These are phyloP conservation scores for Acanthurus tractus DNA, from an alignment of 2,797 vertebrate genomes.

Conservation along the genomic window DNA sequence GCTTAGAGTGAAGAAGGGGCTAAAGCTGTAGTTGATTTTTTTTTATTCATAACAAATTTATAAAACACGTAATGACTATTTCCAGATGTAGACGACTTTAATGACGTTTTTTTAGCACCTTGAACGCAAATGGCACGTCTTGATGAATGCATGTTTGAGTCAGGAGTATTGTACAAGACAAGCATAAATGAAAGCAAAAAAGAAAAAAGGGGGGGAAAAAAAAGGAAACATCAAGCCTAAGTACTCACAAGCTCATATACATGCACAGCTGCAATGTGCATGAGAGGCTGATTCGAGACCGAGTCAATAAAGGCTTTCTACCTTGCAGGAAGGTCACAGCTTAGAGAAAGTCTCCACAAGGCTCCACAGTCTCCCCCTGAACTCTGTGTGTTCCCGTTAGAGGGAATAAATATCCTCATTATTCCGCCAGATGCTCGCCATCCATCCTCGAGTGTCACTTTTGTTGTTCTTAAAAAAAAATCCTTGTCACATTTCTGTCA, in stretches of 20 bases:
- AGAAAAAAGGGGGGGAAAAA: no score
- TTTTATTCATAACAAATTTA: not conserved
- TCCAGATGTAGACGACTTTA: not conserved
- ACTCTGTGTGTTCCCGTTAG: conserved; percentile 69
- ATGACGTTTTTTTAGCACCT: not conserved
- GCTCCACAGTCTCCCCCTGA: conserved; percentile 59
- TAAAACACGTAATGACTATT: not conserved
- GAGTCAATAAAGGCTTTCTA: conserved; percentile 60
- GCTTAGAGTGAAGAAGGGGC: not conserved
- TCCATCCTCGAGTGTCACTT: conserved; percentile 60
- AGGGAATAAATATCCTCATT: conserved; percentile 79
- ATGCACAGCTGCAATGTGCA: conserved; percentile 26
- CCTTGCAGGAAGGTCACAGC: conserved; percentile 73
- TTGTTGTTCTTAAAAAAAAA: conserved; percentile 58
- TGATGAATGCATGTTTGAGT: not conserved
- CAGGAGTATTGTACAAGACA: not conserved
- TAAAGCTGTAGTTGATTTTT: not conserved
- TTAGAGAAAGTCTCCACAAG: conserved; percentile 55
- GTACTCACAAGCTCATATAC: conserved; percentile 34
- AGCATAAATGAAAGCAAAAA: not conserved
- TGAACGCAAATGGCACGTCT: not conserved
- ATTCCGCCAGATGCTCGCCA: conserved; percentile 62
- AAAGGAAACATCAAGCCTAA: not conserved
- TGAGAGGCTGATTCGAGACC: conserved; percentile 41
- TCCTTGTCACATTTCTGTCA: conserved; percentile 31